Percentiles rank a stretch among this genome's conserved stretches.
Evolutionary conservation across 1,140 invertebrate genomes (phyloP).

Genomic region (Metopolophium dirhodum): DNA sequence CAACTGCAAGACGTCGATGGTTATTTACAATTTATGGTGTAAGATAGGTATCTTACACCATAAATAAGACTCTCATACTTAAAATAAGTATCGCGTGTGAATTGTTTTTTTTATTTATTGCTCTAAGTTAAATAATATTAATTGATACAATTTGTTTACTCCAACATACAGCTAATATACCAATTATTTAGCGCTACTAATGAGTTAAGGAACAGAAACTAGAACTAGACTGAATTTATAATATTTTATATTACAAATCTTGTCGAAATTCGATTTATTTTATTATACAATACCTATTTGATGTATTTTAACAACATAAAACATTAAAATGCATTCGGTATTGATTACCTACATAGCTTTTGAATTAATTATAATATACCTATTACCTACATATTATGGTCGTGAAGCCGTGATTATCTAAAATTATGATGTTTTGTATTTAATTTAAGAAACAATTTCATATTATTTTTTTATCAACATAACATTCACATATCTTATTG

Average conservation of each 20-base stretch:
- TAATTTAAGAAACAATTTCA: background rate
- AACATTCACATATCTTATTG: background rate
- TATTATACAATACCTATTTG: background rate
- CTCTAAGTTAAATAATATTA: background rate
- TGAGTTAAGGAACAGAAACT: background rate
- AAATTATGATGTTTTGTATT: background rate
- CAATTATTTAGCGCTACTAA: background rate
- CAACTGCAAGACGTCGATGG: constrained; percentile 86
- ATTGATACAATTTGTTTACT: background rate
- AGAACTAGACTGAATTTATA: background rate
- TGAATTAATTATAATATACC: background rate
- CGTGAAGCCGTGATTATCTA: background rate
- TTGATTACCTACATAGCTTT: background rate
- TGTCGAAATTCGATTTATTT: background rate
- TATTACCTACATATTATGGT: no score
- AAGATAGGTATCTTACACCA: background rate
- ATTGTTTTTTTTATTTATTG: background rate
- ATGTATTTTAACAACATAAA: background rate
- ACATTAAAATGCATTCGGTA: background rate
- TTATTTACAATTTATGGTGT: constrained; percentile 54
- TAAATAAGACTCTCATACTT: background rate
- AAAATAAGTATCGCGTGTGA: no score
- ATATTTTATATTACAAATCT: background rate
- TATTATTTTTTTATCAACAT: background rate
- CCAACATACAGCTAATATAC: constrained; percentile 11